Conservation (phyloP, 2,888 invertebrate species). For the Hedychridium roseum region DNA sequence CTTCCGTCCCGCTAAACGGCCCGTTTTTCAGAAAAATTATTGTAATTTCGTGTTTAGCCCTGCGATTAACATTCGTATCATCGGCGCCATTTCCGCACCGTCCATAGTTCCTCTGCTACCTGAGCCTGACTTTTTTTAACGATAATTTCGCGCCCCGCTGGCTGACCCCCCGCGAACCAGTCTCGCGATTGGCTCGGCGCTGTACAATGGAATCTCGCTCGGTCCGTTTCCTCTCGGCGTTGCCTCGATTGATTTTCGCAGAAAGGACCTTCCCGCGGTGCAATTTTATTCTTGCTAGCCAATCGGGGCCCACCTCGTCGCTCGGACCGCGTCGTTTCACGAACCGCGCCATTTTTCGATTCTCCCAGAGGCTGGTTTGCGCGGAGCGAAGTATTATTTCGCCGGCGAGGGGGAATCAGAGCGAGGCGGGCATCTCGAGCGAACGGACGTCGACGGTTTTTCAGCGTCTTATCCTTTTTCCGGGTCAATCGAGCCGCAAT, state of each 20-base stretch:
- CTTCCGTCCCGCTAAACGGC: no score
- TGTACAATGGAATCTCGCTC: constrained; percentile 28
- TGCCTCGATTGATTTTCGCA: constrained; percentile 14
- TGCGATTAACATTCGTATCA: no score
- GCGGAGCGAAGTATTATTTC: no score
- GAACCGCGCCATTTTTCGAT: no score
- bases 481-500: constrained; percentile 24
- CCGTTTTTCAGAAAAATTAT: constrained; percentile 17
- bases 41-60: no score
- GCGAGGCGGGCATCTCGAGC: no score
- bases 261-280: constrained; percentile 42
- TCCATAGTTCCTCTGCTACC: not conserved
- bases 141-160: constrained; percentile 17
- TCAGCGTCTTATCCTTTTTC: constrained; percentile 28
- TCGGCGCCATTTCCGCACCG: no score
- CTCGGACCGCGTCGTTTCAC: constrained; percentile 19
- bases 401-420: no score
- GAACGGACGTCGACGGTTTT: constrained; percentile 17
- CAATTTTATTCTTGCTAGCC: constrained; percentile 44
- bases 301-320: constrained; percentile 31
- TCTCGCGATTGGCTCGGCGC: constrained; percentile 42
- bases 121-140: constrained; percentile 27
- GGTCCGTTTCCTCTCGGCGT: not conserved
- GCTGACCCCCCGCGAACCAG: constrained; percentile 27
- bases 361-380: no score